A percentile compares a stretch with the other conserved stretches of the same genome.
These are phyloP conservation scores for Erythrocercus mccallii DNA, from an alignment of 2,113 vertebrate genomes.

Conservation along the genomic window DNA sequence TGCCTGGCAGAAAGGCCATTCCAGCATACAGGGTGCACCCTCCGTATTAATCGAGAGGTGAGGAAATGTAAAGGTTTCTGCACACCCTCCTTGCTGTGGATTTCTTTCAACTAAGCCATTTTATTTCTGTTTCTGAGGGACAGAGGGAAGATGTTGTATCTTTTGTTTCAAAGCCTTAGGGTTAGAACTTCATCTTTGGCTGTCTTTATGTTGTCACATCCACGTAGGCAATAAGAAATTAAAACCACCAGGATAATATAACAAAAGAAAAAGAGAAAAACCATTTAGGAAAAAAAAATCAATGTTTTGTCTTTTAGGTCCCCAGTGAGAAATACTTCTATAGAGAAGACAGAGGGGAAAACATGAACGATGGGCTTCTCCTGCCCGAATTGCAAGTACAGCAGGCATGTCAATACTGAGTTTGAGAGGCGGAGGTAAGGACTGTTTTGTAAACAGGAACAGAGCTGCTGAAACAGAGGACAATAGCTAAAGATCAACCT, in stretches of 20 bases:
- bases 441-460: slow-evolving; percentile 6
- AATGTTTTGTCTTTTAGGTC: slow-evolving; percentile 61
- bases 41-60: slow-evolving; percentile 7
- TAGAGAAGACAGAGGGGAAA: slow-evolving; percentile 41
- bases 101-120: slow-evolving; percentile 41
- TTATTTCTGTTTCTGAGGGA: slow-evolving; percentile 28
- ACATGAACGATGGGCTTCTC: slow-evolving; percentile 26
- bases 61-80: slow-evolving; percentile 9
- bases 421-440: slow-evolving; percentile 11
- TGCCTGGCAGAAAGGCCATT: background rate
- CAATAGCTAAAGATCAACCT: slow-evolving; percentile 21
- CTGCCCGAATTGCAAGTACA: slow-evolving; percentile 54
- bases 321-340: slow-evolving; percentile 12
- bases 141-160: slow-evolving; percentile 5
- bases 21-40: background rate
- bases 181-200: slow-evolving; percentile 52
- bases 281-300: background rate
- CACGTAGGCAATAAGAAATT: slow-evolving; percentile 56
- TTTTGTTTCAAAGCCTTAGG: slow-evolving; percentile 45
- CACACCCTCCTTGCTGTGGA: background rate
- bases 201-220: slow-evolving; percentile 46
- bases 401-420: slow-evolving; percentile 41
- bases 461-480: slow-evolving; percentile 34
- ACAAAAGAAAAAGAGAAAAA: slow-evolving; percentile 62
- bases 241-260: slow-evolving; percentile 43